These are phyloP conservation scores for Dendrocopos noguchii DNA, from an alignment of 2,113 vertebrate species.

Conservation along the genomic window DNA sequence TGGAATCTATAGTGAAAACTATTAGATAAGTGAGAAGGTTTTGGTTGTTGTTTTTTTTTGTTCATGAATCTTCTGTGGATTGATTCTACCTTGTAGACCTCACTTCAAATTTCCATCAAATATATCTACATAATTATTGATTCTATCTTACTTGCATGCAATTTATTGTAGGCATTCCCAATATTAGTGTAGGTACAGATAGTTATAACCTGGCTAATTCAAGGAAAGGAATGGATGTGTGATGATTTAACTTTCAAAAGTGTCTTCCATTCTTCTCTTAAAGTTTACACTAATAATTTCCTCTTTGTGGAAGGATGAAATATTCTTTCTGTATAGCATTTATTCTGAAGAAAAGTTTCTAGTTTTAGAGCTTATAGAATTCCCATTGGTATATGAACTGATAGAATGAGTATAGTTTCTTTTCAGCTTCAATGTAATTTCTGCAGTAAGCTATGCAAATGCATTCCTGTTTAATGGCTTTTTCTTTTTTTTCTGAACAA, in stretches of 20 bases:
- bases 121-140: neutral
- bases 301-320: neutral
- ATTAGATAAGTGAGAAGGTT: neutral
- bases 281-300: neutral
- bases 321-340: neutral
- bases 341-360: neutral
- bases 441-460: neutral
- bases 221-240: neutral
- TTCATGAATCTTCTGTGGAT: neutral
- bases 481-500: neutral
- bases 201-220: neutral
- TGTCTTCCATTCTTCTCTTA: neutral
- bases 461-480: neutral
- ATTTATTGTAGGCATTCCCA: neutral
- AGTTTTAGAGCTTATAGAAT: neutral
- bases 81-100: neutral
- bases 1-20: neutral
- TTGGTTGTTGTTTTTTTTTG: neutral
- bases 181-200: neutral
- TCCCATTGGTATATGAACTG: neutral
- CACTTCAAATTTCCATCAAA: neutral
- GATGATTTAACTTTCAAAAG: neutral
- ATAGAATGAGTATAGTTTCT: neutral
- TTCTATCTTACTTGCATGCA: neutral
- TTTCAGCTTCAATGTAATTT: neutral